Evolutionary conservation across 2,113 vertebrate species (phyloP), one percentile per base, ranked within the genome.

Genomic region (Candoia aspera): DNA sequence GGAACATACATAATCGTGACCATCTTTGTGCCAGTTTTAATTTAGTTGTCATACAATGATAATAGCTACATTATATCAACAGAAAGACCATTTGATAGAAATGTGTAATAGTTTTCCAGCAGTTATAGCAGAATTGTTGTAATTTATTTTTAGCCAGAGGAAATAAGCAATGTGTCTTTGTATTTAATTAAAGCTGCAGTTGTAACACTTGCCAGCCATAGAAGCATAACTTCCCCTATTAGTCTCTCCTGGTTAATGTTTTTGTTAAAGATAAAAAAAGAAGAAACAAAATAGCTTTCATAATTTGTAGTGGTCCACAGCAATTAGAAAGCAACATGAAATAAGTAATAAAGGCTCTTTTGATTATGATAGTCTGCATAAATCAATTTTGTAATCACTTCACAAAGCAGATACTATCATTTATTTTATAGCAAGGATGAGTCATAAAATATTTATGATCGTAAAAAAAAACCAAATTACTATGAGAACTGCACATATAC

Each of bases 301-400:
- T 87, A 86, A 83, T 88, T 94, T 92, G 57, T 84, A 59, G 92
- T 93, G 94, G 84, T 49, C 2, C 91, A 88, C 29, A 90, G 9
- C 89, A 91, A 62, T 93, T 97, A 92, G 91, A 21, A 88, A 90
- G 86, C 54, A 86, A 94, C 92, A 90, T 84, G 86, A 96, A 96
- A 88, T 90, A 59, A 89, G 8, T 53, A 62, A 68, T 92, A 86
- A 96, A 93, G 95, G 87, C 88, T 84, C 21, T 92, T 94, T 94
- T 94, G 90, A 54, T 94, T 73, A 83, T 87, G 17, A 53, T 94
- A 85, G 87, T 92, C 87, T 92, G 42, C 90, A 37, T 95, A 92
- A 90, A 92, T 95, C 89, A 91, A 49, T 26, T 79, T 33, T 94
- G 89, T 92, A 10, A 92, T 95, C 93, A 91, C 92, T 90, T 95